Conservation (phyloP, 1,140 invertebrate genomes). For the Aphidius gifuensis region DNA sequence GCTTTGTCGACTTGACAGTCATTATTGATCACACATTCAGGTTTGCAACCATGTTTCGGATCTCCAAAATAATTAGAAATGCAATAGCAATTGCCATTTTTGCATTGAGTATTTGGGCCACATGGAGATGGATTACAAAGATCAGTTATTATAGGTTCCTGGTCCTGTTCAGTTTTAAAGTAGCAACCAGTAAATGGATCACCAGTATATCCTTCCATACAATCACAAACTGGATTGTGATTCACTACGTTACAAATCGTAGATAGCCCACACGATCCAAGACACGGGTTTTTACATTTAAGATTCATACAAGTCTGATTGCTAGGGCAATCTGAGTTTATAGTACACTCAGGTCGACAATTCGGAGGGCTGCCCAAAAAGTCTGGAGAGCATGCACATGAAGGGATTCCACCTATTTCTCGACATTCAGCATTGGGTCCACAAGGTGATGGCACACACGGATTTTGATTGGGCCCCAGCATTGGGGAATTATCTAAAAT, state of each 20-base stretch:
- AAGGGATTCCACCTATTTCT: conserved; percentile 45
- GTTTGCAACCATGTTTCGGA: conserved; percentile 68
- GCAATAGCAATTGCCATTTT: conserved; percentile 68
- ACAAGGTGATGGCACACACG: conserved; percentile 68
- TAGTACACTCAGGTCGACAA: conserved; percentile 68
- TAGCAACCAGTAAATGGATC: conserved; percentile 43
- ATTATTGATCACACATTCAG: conserved; percentile 68
- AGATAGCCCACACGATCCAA: conserved; percentile 54
- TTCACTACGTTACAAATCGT: conserved; percentile 55
- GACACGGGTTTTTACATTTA: conserved; percentile 54
- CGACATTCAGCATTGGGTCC: conserved; percentile 70
- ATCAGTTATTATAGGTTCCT: conserved; percentile 5
- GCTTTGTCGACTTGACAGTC: conserved; percentile 67
- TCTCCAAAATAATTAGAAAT: conserved; percentile 67
- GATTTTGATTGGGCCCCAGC: conserved; percentile 42
- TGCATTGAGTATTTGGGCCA: conserved; percentile 72
- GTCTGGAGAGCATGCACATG: conserved; percentile 47
- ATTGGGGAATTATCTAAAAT: conserved; percentile 33
- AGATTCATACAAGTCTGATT: conserved; percentile 46
- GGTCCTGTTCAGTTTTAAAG: conserved; percentile 40
- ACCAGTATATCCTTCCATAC: conserved; percentile 55
- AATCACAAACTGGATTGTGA: conserved; percentile 57
- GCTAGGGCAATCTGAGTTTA: conserved; percentile 48
- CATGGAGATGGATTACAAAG: conserved; percentile 68
- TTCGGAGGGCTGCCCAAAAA: conserved; percentile 62